Percentiles rank a stretch among this genome's conserved stretches.
Evolutionary conservation across 1,140 invertebrate genomes (phyloP).

Genomic region (Teleogryllus occipitalis): DNA sequence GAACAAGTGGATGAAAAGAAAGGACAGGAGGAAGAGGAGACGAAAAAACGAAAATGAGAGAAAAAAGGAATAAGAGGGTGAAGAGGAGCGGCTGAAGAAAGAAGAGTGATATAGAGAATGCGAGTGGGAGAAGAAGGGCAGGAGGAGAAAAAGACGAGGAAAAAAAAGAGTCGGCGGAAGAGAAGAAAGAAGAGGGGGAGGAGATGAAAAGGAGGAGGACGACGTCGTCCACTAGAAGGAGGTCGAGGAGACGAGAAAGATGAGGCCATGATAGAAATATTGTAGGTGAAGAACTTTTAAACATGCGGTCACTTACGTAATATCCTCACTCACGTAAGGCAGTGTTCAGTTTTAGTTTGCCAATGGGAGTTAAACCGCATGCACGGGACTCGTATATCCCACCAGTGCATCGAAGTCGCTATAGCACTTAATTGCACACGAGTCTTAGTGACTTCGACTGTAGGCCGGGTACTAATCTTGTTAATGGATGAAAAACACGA

Average conservation of each 20-base stretch:
- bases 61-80: neutral
- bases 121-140: neutral
- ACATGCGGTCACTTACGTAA: no score
- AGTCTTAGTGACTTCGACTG: no score
- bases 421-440: no score
- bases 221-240: neutral
- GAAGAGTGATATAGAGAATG: neutral
- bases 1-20: constrained; percentile 1
- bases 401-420: no score
- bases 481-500: no score
- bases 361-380: no score
- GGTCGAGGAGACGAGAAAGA: neutral
- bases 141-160: neutral
- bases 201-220: neutral
- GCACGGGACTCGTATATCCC: no score
- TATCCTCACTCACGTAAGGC: no score
- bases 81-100: neutral
- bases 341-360: no score
- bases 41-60: constrained; percentile 6
- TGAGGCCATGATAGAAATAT: neutral
- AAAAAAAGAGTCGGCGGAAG: neutral
- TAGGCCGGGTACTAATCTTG: no score
- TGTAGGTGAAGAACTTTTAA: neutral
- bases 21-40: constrained; percentile 10
- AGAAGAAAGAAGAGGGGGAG: neutral